Conservation (phyloP, 2,113 vertebrate species). For the Phaethon lepturus region DNA sequence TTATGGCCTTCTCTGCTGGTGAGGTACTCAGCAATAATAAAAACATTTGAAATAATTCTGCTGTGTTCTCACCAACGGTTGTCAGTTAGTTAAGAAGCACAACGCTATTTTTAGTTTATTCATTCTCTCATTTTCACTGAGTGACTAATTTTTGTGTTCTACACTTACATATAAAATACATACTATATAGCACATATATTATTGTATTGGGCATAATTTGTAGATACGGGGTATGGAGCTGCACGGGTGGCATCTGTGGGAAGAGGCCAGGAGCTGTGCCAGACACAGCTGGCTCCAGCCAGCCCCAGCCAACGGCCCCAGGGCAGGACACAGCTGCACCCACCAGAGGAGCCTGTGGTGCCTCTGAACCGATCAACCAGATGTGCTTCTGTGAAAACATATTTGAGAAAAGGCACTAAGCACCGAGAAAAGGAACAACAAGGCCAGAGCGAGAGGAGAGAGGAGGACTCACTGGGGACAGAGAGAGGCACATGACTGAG, state of each 20-base stretch:
- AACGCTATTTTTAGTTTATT: neutral
- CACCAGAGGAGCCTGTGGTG: neutral
- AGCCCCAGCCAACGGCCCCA: neutral
- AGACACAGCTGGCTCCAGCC: fast-evolving
- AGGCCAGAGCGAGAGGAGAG: neutral
- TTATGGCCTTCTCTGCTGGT: neutral
- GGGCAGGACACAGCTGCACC: neutral
- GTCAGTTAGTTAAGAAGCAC: neutral
- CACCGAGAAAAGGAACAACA: neutral
- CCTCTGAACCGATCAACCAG: too few relatives aligned
- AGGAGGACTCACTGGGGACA: neutral
- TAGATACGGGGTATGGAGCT: neutral
- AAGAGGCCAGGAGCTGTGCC: neutral
- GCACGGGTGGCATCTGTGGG: neutral
- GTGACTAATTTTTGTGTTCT: neutral
- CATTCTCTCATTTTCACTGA: neutral
- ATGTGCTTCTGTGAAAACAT: too few relatives aligned
- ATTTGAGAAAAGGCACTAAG: too few relatives aligned
- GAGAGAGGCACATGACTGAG: neutral
- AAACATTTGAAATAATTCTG: neutral
- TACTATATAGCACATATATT: neutral
- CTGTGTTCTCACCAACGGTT: neutral
- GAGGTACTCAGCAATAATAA: neutral
- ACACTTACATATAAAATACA: neutral
- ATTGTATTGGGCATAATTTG: neutral